Evolutionary conservation across 2,888 invertebrate genomes (phyloP).

Genomic region (Brachylomia viminalis): DNA sequence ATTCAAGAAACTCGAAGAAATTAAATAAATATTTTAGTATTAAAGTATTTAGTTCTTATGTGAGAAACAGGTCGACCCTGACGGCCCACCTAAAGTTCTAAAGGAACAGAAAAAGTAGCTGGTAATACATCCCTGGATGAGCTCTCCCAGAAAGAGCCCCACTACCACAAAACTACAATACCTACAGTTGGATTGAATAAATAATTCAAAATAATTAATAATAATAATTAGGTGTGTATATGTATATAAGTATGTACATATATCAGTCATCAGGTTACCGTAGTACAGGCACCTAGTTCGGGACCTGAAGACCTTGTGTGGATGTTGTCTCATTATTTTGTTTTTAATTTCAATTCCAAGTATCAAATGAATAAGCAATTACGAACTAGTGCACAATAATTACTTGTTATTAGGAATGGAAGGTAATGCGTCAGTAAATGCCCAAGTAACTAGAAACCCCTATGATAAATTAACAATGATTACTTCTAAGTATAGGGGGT

Average conservation of each 20-base stretch:
- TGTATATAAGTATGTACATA: too few species aligned
- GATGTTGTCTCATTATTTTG: too few species aligned
- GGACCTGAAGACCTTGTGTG: too few species aligned
- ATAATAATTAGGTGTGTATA: too few species aligned
- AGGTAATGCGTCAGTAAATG: not conserved
- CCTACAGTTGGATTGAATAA: constrained; percentile 3
- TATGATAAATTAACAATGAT: not conserved
- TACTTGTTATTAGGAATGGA: not conserved
- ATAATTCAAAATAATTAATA: too few species aligned
- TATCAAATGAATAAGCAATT: constrained; percentile 1
- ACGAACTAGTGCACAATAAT: not conserved
- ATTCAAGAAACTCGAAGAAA: not conserved
- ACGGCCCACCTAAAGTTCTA: not conserved
- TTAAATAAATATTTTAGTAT: not conserved
- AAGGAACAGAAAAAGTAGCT: not conserved
- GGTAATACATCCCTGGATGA: not conserved
- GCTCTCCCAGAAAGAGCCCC: not conserved
- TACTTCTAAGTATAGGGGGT: not conserved
- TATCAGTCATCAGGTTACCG: too few species aligned
- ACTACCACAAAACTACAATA: constrained; percentile 1
- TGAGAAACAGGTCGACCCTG: too few species aligned
- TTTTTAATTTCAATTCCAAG: too few species aligned
- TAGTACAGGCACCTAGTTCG: too few species aligned
- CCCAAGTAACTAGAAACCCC: not conserved
- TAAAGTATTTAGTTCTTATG: not conserved